A percentile compares a stretch with the other conserved stretches of the same genome.
Conservation (phyloP, 2,888 invertebrate species). For the Latheticus oryzae region DNA sequence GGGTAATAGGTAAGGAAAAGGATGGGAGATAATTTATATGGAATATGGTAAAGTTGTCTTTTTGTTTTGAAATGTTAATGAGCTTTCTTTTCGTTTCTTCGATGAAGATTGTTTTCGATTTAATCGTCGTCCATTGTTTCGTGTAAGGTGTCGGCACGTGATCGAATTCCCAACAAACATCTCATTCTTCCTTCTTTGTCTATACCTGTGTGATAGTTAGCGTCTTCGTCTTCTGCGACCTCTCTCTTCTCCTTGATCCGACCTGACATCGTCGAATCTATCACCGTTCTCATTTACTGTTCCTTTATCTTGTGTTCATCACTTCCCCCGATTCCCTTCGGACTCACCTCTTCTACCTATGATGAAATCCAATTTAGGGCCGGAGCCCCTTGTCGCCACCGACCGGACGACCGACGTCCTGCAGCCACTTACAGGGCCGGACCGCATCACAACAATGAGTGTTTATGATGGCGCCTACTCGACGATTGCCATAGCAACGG, state of each 20-base stretch:
- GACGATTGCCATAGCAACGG: constrained; percentile 67
- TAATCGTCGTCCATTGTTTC: constrained; percentile 53
- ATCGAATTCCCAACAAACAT: constrained; percentile 59
- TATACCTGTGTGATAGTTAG: constrained; percentile 56
- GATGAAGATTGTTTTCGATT: constrained; percentile 50
- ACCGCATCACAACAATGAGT: constrained; percentile 67
- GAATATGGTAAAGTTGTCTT: too few relatives aligned
- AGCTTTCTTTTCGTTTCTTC: too few relatives aligned
- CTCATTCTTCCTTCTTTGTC: constrained; percentile 53
- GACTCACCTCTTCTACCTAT: constrained; percentile 56
- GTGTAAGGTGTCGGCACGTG: constrained; percentile 58
- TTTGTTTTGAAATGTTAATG: too few relatives aligned
- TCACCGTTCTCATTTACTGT: constrained; percentile 61
- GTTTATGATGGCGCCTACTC: constrained; percentile 68
- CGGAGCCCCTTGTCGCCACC: too few relatives aligned
- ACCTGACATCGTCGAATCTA: constrained; percentile 54
- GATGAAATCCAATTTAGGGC: constrained; percentile 64
- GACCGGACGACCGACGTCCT: constrained; percentile 52
- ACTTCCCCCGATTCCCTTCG: constrained; percentile 55
- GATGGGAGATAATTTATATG: too few relatives aligned
- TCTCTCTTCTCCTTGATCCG: constrained; percentile 45
- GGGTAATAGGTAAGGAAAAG: too few relatives aligned
- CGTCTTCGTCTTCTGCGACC: constrained; percentile 39
- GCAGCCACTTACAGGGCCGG: constrained; percentile 58
- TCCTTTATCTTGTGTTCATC: constrained; percentile 60